phyloP scores from a whole-genome alignment of 2,113 vertebrate species.

The Hippocampus barbouri region DNA sequence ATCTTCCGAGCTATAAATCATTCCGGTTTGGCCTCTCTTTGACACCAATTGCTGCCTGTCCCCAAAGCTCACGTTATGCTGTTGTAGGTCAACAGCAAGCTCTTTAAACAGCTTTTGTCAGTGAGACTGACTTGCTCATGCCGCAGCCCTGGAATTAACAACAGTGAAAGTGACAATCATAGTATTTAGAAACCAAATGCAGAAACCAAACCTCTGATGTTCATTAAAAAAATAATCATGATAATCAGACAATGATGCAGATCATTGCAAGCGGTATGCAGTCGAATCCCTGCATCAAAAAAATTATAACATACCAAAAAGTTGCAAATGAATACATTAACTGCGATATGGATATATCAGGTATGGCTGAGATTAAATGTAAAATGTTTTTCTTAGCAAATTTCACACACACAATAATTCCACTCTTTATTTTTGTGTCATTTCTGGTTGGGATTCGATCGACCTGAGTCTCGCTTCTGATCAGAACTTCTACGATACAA shows the following conservation, averaged over 20 bases:
- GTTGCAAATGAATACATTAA: too few species aligned
- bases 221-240: neutral
- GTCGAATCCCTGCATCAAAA: too few species aligned
- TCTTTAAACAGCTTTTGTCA: conserved; percentile 64
- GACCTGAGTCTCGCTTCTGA: too few species aligned
- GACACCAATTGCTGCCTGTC: conserved; percentile 65
- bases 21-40: conserved; percentile 65
- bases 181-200: neutral
- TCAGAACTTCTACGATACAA: too few species aligned
- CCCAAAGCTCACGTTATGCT: conserved; percentile 60
- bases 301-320: too few species aligned
- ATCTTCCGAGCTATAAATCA: conserved; percentile 78
- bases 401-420: too few species aligned
- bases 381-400: too few species aligned
- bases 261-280: neutral
- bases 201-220: neutral
- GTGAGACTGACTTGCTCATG: conserved; percentile 32
- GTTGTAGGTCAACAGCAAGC: conserved; percentile 59
- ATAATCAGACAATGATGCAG: neutral
- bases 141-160: conserved; percentile 21
- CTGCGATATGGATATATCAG: neutral
- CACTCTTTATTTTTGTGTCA: too few species aligned
- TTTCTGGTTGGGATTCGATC: too few species aligned
- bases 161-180: conserved; percentile 12
- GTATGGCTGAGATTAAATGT: neutral